phyloP scores from a whole-genome alignment of 2,888 invertebrate species.

The Lumbricus terrestris region DNA sequence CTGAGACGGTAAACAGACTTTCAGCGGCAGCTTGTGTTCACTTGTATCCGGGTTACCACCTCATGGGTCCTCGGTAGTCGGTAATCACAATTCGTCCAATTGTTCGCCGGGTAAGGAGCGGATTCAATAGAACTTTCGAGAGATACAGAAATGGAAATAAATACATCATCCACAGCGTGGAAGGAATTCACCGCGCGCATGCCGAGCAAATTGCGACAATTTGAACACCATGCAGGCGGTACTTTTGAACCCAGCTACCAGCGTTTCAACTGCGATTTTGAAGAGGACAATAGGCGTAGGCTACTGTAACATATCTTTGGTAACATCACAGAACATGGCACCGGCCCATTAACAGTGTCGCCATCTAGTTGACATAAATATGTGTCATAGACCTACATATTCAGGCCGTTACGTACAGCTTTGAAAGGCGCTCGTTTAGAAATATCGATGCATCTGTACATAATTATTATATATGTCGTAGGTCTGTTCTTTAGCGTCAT shows the following conservation, averaged over 20 bases:
- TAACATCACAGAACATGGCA: neutral
- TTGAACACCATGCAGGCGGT: neutral
- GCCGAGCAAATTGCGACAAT: neutral
- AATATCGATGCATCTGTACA: neutral
- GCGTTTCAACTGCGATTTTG: neutral
- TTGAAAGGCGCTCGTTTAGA: neutral
- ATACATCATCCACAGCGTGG: neutral
- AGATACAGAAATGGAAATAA: neutral
- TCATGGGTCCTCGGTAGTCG: neutral
- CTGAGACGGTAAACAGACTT: neutral
- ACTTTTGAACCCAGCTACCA: neutral
- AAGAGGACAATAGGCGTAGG: neutral
- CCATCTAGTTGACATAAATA: neutral
- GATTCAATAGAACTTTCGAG: neutral
- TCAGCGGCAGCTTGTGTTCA: neutral
- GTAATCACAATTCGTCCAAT: neutral
- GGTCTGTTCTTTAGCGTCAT: neutral
- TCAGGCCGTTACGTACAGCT: neutral
- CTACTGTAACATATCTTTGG: too few relatives aligned
- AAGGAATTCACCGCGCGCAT: neutral
- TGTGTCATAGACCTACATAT: neutral
- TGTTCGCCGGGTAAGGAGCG: neutral
- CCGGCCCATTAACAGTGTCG: neutral
- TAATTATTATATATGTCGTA: too few relatives aligned
- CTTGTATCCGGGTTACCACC: neutral